A percentile compares a stretch with the other conserved stretches of the same genome.
Evolutionary conservation across 2,113 vertebrate species (phyloP).

Genomic region (Diphyllodes magnificus): DNA sequence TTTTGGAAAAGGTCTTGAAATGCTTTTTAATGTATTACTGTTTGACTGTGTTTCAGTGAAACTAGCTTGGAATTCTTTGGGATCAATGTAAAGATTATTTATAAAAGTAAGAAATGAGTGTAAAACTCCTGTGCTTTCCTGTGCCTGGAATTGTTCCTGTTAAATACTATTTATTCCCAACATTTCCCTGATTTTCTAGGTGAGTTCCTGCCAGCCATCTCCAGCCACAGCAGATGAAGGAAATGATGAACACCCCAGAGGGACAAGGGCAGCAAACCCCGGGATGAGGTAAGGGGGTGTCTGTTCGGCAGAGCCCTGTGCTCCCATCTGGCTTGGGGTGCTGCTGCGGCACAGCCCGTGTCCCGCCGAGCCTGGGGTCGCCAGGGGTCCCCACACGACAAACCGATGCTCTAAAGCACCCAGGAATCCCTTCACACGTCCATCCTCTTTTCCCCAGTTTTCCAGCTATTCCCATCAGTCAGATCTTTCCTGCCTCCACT

Average conservation of each 20-base stretch:
- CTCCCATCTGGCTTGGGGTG: neutral
- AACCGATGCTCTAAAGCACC: accelerated
- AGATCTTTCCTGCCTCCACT: neutral
- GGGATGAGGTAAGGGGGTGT: neutral
- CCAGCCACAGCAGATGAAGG: neutral
- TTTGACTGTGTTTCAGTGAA: neutral
- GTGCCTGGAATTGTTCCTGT: neutral
- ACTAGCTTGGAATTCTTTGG: neutral
- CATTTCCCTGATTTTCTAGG: neutral
- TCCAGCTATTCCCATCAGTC: neutral
- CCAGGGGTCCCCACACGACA: neutral
- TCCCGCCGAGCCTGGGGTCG: accelerated
- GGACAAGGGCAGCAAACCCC: neutral
- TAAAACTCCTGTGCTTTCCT: neutral
- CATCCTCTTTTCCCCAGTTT: neutral
- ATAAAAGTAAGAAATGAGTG: neutral
- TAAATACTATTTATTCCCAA: neutral
- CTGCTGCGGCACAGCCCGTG: accelerated
- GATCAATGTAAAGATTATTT: neutral
- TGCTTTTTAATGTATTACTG: neutral
- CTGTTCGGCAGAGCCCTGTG: neutral
- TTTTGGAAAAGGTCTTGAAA: neutral
- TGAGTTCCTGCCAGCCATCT: accelerated
- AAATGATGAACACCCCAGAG: accelerated
- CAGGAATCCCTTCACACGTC: accelerated